Base-by-base conservation (phyloP, 2,888 invertebrate species). In the Coleophora flavipennella region DNA sequence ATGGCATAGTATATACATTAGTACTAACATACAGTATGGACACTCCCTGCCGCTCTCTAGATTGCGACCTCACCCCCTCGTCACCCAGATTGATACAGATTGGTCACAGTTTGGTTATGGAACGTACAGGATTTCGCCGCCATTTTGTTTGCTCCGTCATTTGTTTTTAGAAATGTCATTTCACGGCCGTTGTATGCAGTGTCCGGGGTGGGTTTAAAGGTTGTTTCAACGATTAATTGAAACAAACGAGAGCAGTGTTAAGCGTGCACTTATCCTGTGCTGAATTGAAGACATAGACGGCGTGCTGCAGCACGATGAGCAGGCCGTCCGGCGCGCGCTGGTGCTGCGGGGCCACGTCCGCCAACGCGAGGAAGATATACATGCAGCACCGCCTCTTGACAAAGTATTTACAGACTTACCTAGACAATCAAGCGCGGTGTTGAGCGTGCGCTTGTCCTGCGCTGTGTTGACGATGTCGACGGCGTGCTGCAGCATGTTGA, bases 381-480 rank as follows among this genome's bases (percentile, higher is more conserved):
- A n/a, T 87, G 87, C 47, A 88, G 62, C 7, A 81, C 85, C 8
- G 83, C 81, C 57, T 79, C 83, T n/a, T n/a, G n/a, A n/a, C 10
- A 32, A 32, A 26, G 33, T 29, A 12, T 9, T 9, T 12, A 37
- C 33, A 12, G 33, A 47, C 66, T 59, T 53, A 89, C 92, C 94
- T 37, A 94, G 87, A 38, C 92, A 91, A 58, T 93, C 92, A 35
- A 94, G 85, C 9, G 93, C 90, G 1, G 92, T 91, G 27, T 88
- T 88, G 36, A 93, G 79, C 34, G 92, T 62, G 31, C 66, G 52
- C 74, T 90, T 87, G 45, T 92, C 69, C 14, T 46, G 44, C 11
- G 62, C 43, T 8, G 57, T 42, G 43, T 55, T 55, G 13, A 66
- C 68, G 10, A 59, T 50, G n/a, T 48, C 46, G 32, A 76, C 54